Evolutionary conservation across 2,113 vertebrate genomes (phyloP), one percentile per base, ranked within the genome.

Genomic region (Microcebus ravelobensis): DNA sequence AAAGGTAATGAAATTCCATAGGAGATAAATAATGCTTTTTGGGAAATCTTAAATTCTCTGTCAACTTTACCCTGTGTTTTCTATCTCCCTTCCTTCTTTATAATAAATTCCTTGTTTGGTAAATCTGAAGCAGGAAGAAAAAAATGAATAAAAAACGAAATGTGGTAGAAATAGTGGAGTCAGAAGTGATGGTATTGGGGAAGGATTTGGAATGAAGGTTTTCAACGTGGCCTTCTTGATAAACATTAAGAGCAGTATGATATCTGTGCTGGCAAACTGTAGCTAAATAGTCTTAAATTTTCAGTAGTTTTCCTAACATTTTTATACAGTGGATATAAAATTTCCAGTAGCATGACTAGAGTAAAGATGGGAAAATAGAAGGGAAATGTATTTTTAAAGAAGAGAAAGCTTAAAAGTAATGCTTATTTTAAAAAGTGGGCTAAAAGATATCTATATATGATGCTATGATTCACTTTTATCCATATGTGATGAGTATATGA

Each of bases 11-110:
- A 90, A 63, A 73, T 92, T 91, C 39, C 73, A 67, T 31, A 52
- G 74, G 61, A 73, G 39, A 39, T 65, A 84, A 91, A 91, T 81
- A 82, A 39, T 48, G 20, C 27, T 90, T 74, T 91, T 59, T 0
- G 0, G 71, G 77, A 45, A 93, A 93, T 31, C 13, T 87, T 45
- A 59, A 84, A 73, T 93, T 87, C 45, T 74, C n/a, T 55, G 55
- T 95, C 91, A 67, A 45, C 52, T 97, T 93, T 36, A 71, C 17
- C n/a, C 36, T 57, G 23, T 63, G 76, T 84, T 93, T 76, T 87
- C 87, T 71, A 48, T 45, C 34, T 90, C 15, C 31, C 77, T 91
- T 84, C 39, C 36, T 77, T 86, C 74, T 81, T 85, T 95, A 18
- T 70, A 82, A 91, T 63, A 55, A 68, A 45, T 57, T 88, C 13